These are phyloP conservation scores for Phymastichus coffea DNA, from an alignment of 1,140 invertebrate genomes.

Conservation along the genomic window DNA sequence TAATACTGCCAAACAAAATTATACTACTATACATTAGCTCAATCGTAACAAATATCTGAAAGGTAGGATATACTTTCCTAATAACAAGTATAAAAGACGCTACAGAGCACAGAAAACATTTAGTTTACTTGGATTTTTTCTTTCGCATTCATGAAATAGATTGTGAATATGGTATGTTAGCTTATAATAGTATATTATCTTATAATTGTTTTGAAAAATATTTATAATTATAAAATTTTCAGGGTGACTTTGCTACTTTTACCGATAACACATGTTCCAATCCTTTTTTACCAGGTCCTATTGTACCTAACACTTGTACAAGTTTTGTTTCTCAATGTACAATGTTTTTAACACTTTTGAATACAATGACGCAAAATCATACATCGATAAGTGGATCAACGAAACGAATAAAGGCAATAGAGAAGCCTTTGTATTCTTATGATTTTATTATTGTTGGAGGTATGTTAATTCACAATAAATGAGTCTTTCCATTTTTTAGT, in stretches of 20 bases:
- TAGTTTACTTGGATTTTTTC: background rate
- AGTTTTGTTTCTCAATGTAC: background rate
- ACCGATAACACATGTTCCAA: too few relatives aligned
- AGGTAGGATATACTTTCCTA: background rate
- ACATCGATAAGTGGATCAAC: conserved; percentile 50
- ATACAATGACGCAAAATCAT: conserved; percentile 55
- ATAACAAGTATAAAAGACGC: conserved; percentile 9
- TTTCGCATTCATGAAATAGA: background rate
- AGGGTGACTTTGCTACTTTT: too few relatives aligned
- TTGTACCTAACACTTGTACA: background rate
- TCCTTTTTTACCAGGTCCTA: conserved; percentile 34
- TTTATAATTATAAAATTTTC: too few relatives aligned
- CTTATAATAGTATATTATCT: too few relatives aligned
- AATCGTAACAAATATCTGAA: too few relatives aligned
- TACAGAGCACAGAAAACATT: background rate
- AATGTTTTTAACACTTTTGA: conserved; percentile 34
- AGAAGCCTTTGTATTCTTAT: conserved; percentile 51
- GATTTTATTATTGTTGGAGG: conserved; percentile 82
- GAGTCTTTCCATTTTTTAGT: background rate
- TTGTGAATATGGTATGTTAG: background rate
- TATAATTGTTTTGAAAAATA: too few relatives aligned
- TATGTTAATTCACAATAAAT: conserved; percentile 49
- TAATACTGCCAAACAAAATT: too few relatives aligned
- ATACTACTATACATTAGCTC: too few relatives aligned
- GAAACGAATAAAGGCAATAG: conserved; percentile 38